Percentiles rank a stretch among this genome's conserved stretches.
Evolutionary conservation across 2,888 invertebrate genomes (phyloP).

Genomic region (Cheilosia variabilis): DNA sequence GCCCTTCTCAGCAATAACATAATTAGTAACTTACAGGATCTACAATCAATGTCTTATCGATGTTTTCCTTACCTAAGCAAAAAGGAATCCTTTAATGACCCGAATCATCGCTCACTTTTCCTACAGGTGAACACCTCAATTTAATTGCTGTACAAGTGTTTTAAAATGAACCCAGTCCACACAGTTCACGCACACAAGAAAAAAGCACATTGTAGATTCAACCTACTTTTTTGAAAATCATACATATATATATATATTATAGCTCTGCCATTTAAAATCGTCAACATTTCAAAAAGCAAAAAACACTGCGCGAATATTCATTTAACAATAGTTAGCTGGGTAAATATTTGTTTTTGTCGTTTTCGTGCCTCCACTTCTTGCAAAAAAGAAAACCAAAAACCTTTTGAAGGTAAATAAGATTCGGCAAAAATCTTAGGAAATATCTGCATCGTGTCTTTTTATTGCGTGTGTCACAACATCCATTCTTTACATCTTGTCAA

Average conservation of each 20-base stretch:
- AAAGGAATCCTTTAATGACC: too few species aligned
- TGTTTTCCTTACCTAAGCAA: too few species aligned
- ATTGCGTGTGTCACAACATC: constrained; percentile 33
- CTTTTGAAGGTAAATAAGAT: constrained; percentile 15
- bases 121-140: too few species aligned
- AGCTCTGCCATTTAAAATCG: background rate
- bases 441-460: constrained; percentile 47
- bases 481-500: constrained; percentile 50
- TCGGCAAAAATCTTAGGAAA: constrained; percentile 54
- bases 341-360: constrained; percentile 37
- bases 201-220: background rate
- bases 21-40: too few species aligned
- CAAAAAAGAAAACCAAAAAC: constrained; percentile 13
- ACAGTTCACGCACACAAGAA: background rate
- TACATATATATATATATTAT: background rate
- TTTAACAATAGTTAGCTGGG: constrained; percentile 27
- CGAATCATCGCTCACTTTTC: too few species aligned
- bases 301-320: constrained; percentile 13
- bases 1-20: too few species aligned
- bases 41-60: too few species aligned
- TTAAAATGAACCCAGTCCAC: background rate
- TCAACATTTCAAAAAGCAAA: constrained; percentile 1
- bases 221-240: background rate
- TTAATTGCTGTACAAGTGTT: background rate
- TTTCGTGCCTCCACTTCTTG: constrained; percentile 13